Evolutionary conservation across 2,113 vertebrate genomes (phyloP).

Genomic region (Chaenocephalus aceratus): DNA sequence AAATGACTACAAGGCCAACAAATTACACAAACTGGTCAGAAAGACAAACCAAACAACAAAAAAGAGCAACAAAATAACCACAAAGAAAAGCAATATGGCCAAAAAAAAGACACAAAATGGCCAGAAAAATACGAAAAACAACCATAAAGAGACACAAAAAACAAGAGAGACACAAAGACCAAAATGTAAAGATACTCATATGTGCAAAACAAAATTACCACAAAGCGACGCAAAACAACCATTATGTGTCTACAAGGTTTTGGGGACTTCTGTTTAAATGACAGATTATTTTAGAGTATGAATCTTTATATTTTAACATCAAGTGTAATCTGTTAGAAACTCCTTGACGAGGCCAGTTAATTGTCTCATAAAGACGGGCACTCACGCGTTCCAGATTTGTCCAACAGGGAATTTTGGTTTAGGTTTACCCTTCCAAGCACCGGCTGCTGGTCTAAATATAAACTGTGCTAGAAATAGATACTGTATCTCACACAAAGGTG

Average conservation of each 20-base stretch:
- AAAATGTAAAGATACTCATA: no score
- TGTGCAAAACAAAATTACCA: no score
- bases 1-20: neutral
- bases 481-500: slow-evolving; percentile 41
- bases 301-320: no score
- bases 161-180: neutral
- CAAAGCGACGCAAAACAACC: no score
- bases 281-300: no score
- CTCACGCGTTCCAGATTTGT: neutral
- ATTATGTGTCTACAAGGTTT: neutral
- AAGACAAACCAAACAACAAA: neutral
- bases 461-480: slow-evolving; percentile 63
- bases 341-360: neutral
- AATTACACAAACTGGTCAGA: neutral
- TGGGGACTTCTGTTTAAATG: neutral
- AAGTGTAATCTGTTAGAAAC: neutral
- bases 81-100: neutral
- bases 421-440: slow-evolving; percentile 24
- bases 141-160: neutral
- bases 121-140: neutral
- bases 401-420: slow-evolving; percentile 19
- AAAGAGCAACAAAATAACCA: neutral
- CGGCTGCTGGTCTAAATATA: slow-evolving; percentile 78
- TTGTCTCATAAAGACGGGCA: neutral
- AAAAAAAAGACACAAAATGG: neutral